Conservation (phyloP, 2,797 vertebrate species). For the Leptodactylus fallax region DNA sequence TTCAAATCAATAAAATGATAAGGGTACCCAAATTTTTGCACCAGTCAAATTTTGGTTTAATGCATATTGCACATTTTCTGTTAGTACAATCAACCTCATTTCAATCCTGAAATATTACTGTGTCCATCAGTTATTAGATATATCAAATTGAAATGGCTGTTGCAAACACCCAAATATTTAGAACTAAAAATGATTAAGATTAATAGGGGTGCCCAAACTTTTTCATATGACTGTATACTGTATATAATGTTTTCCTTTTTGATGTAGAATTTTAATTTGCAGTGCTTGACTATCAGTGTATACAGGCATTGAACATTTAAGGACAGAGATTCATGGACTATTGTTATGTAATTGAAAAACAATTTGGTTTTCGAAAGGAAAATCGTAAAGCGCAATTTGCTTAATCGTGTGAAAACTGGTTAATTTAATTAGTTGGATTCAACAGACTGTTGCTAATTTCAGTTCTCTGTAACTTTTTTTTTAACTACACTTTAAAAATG, state of each 20-base stretch:
- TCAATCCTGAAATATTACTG: too few relatives aligned
- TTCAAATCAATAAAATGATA: too few relatives aligned
- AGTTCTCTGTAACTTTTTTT: slow-evolving; percentile 33
- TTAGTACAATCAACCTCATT: too few relatives aligned
- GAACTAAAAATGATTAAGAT: too few relatives aligned
- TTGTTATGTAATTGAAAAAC: slow-evolving; percentile 53
- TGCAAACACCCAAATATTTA: too few relatives aligned
- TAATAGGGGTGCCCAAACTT: too few relatives aligned
- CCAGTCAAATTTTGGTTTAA: too few relatives aligned
- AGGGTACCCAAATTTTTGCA: too few relatives aligned
- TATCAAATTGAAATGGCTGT: too few relatives aligned
- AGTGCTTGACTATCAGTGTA: slow-evolving; percentile 14
- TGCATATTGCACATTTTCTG: too few relatives aligned
- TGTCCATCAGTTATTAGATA: too few relatives aligned
- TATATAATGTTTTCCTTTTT: background rate
- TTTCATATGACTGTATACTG: too few relatives aligned
- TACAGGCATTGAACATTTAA: slow-evolving; percentile 19
- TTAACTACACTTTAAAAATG: background rate
- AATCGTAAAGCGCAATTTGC: slow-evolving; percentile 51
- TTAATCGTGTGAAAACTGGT: slow-evolving; percentile 52
- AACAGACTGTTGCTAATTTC: slow-evolving; percentile 38
- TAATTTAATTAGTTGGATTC: slow-evolving; percentile 56
- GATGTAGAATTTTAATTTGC: slow-evolving; percentile 19
- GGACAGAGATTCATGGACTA: slow-evolving; percentile 30
- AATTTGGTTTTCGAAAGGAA: slow-evolving; percentile 44